A percentile compares a stretch with the other conserved stretches of the same genome.
phyloP scores from a whole-genome alignment of 2,888 invertebrate genomes.

The Noctua pronuba region DNA sequence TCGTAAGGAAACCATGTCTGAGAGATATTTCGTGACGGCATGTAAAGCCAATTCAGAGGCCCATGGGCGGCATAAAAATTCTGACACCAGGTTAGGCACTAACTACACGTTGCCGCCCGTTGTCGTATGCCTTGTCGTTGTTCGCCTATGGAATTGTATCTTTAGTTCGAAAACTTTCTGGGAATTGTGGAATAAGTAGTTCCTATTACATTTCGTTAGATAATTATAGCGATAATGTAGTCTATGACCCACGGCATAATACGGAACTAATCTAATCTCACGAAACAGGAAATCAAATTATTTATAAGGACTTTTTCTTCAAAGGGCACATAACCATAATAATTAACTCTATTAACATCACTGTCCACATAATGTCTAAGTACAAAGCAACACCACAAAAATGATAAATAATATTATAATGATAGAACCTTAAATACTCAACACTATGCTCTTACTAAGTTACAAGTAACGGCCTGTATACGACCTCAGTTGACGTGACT shows the following conservation, averaged over 20 bases:
- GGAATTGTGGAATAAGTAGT: too few species aligned
- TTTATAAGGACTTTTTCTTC: not conserved
- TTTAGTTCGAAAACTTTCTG: too few species aligned
- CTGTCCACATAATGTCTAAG: not conserved
- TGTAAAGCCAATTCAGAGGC: too few species aligned
- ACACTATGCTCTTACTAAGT: slow-evolving; percentile 5
- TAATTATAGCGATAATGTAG: not conserved
- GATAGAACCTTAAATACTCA: not conserved
- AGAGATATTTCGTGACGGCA: too few species aligned
- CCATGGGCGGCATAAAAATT: too few species aligned
- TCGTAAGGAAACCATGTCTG: too few species aligned
- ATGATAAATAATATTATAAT: not conserved
- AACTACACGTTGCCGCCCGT: too few species aligned
- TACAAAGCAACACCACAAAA: not conserved
- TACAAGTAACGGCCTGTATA: not conserved
- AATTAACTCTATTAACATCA: not conserved
- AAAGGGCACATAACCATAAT: not conserved
- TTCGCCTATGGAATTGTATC: too few species aligned
- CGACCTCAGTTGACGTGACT: not conserved
- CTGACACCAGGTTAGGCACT: too few species aligned
- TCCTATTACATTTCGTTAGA: not conserved
- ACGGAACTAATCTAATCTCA: not conserved
- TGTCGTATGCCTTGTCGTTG: too few species aligned
- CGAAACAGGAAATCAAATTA: not conserved
- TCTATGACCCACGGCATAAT: not conserved